Base-by-base conservation (phyloP, 2,113 vertebrate species). In the Odobenus rosmarus region DNA sequence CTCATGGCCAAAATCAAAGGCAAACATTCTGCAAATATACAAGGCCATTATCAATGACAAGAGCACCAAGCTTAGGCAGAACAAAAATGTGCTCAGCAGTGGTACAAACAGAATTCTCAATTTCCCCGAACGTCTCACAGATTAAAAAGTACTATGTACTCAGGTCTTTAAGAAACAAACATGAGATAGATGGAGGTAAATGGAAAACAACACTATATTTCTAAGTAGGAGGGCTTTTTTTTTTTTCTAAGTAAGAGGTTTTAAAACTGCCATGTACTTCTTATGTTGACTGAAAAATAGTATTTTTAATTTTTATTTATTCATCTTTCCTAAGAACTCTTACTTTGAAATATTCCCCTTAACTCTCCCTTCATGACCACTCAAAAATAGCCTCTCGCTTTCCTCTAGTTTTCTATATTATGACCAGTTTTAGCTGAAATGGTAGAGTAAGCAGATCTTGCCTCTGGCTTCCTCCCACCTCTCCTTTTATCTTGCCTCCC, bases 111-210 rank as follows among this genome's bases (percentile, higher is more conserved):
- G 81, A 93, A 85, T 81, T 72, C 74, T 53, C 82, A 26, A 23
- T 88, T 79, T 51, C 72, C 18, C 59, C 19, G 74, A 94, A 74
- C 0, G 0, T 72, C 46, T 64, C 72, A 49, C 8, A 23, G 26
- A 83, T 80, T 85, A 77, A 87, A 90, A 88, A 64, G 5, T 61
- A 85, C 4, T 59, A 92, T 24, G 5, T 39, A 46, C 74, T 49
- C 49, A 46, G 11, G 33, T 64, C 26, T 93, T 79, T 79, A 61
- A 97, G 69, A 97, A 96, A 79, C 28, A 87, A 96, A 83, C 39
- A 85, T 14, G 69, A 88, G 26, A 79, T 36, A 26, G 14, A 79
- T 49, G 3, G 59, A 90, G n/a, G 55, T 71, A 91, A 46, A 71
- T 4, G 15, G 28, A 93, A 88, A 84, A 81, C 12, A 77, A n/a